These are phyloP conservation scores for Onychomys arenicola DNA, from an alignment of 2,797 vertebrate species.

Conservation along the genomic window DNA sequence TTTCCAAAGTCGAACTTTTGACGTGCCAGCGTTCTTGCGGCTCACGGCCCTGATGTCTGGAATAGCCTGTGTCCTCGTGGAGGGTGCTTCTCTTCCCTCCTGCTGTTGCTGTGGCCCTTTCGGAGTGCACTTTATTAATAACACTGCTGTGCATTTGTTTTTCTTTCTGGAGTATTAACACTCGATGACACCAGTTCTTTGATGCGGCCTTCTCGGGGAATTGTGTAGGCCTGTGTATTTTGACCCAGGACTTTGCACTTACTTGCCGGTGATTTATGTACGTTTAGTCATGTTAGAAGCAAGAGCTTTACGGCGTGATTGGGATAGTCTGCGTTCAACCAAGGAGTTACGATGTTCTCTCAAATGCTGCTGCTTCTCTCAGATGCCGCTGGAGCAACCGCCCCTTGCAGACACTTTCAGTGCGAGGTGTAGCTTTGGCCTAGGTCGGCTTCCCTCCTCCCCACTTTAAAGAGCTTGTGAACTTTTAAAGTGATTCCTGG, in stretches of 20 bases:
- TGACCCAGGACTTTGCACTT: background rate
- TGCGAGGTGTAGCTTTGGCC: constrained; percentile 51
- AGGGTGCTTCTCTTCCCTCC: constrained; percentile 4
- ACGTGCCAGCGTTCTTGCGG: background rate
- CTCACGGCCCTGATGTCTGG: constrained; percentile 71
- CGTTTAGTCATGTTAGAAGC: constrained; percentile 8
- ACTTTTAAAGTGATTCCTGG: constrained; percentile 3
- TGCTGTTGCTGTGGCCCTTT: background rate
- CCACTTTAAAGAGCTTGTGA: background rate
- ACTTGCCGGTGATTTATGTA: background rate
- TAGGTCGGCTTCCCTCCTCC: background rate
- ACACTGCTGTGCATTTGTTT: constrained; percentile 20
- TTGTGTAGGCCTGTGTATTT: background rate
- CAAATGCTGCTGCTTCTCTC: constrained; percentile 12
- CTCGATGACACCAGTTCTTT: background rate
- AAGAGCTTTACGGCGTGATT: background rate
- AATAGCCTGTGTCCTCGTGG: constrained; percentile 52
- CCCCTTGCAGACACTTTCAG: constrained; percentile 58
- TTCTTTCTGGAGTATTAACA: background rate
- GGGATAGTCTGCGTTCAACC: background rate
- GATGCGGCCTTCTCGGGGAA: background rate
- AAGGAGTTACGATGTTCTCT: background rate
- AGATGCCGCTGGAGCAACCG: constrained; percentile 46
- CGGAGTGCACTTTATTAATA: background rate
- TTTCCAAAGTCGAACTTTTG: constrained; percentile 72